Conservation (phyloP, 2,113 vertebrate genomes). For the Brachypodius melanocephalos region DNA sequence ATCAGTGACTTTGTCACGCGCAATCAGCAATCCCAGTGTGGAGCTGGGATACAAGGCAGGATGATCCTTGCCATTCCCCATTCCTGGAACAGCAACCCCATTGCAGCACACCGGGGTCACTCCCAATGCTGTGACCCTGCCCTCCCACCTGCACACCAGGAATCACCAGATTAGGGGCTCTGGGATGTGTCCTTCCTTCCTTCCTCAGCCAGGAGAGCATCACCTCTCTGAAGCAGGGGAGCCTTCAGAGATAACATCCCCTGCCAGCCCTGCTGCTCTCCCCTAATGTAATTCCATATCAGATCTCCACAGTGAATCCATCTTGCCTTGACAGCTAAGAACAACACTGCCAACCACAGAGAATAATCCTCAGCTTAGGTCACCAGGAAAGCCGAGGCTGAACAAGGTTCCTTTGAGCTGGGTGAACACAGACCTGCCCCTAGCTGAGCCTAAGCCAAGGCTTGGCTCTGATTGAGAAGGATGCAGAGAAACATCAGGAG, state of each 20-base stretch:
- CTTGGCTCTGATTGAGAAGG: background rate
- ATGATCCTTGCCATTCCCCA: background rate
- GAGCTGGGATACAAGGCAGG: background rate
- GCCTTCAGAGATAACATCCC: conserved; percentile 35
- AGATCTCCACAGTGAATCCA: conserved; percentile 35
- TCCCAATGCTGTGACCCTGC: background rate
- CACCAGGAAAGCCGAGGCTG: background rate
- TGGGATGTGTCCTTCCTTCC: conserved; percentile 26
- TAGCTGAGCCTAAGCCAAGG: background rate
- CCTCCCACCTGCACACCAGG: background rate
- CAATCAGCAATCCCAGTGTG: background rate
- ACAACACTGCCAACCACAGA: conserved; percentile 36
- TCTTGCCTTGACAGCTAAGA: conserved; percentile 55
- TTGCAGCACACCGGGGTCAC: background rate
- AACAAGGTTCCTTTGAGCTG: background rate
- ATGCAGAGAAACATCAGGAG: background rate
- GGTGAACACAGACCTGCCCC: background rate
- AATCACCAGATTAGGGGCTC: background rate
- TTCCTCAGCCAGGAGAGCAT: background rate
- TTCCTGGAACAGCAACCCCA: fast-evolving
- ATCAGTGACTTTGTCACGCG: background rate
- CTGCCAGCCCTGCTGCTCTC: background rate
- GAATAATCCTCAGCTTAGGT: background rate
- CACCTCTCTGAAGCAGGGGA: background rate
- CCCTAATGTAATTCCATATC: conserved; percentile 27